Base-by-base conservation (phyloP, 2,797 vertebrate species). In the Urocyon cinereoargenteus region DNA sequence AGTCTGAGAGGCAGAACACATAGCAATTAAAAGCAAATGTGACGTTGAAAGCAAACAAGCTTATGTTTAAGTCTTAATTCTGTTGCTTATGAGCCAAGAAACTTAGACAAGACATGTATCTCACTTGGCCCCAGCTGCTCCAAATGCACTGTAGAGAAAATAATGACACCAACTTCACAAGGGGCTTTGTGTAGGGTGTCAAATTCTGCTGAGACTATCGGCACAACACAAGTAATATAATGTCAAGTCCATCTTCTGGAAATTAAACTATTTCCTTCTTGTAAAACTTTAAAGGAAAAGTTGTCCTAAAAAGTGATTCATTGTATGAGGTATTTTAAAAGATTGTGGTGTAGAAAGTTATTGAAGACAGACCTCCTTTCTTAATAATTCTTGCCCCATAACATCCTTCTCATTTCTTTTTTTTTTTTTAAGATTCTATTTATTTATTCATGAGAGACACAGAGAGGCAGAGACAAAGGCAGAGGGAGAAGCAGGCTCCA, bases 261-360 rank as follows among this genome's bases (percentile, higher is more conserved):
- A 72, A 34, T 82, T 88, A 82, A 10, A 68, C 28, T 21, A 14
- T 13, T 95, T 68, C 24, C 11, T 64, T 96, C 6, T 68, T 94
- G 14, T 87, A 85, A 94, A 90, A 86, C 19, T 94, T n/a, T 72
- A 86, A 81, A 90, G 31, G 11, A 84, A 53, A 96, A 91, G 16
- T 36, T 62, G 9, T 59, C 8, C 40, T 88, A 53, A 94, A 61
- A 13, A 59, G 14, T 86, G 40, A 51, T 16, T 83, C 15, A 66
- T 53, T 66, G 26, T 34, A 81, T 31, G 28, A 75, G 28, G 6
- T 64, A 57, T 83, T 89, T 91, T 87, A 64, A 94, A 96, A 66
- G 31, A 64, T 3, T 49, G 19, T 31, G 2, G 28, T 66, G 13
- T 55, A n/a, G 59, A 85, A 93, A 75, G 49, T 90, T 86, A 93